A percentile compares a stretch with the other conserved stretches of the same genome.
phyloP scores from a whole-genome alignment of 2,888 invertebrate genomes.

The Torymus texanus region DNA sequence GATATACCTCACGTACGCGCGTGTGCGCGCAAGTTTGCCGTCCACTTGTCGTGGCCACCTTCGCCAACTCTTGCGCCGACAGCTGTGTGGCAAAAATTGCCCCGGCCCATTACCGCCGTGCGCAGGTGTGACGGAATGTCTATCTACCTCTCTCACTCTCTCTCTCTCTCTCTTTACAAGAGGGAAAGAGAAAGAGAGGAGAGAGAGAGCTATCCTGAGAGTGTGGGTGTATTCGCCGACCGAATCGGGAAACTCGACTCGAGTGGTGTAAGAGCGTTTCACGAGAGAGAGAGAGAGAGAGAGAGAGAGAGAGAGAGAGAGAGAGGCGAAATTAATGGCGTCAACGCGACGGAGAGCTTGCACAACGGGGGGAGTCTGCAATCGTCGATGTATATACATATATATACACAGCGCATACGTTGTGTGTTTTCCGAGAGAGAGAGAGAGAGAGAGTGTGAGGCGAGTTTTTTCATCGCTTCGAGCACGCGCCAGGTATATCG shows the following conservation, averaged over 20 bases:
- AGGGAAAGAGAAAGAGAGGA: too few relatives aligned
- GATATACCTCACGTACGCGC: too few relatives aligned
- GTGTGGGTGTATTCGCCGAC: conserved; percentile 59
- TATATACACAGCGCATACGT: not conserved
- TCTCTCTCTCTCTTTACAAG: too few relatives aligned
- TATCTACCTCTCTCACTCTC: not conserved
- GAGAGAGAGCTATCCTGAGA: conserved; percentile 49
- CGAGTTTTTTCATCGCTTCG: too few relatives aligned
- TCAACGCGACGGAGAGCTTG: too few relatives aligned
- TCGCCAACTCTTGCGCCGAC: conserved; percentile 3
- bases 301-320: not conserved
- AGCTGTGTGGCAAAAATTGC: conserved; percentile 23
- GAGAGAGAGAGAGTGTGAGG: too few relatives aligned
- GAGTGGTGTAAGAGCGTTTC: conserved; percentile 55
- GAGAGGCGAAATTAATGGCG: conserved; percentile 38
- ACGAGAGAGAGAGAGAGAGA: not conserved
- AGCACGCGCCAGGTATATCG: too few relatives aligned
- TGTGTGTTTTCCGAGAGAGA: too few relatives aligned
- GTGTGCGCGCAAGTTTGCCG: too few relatives aligned
- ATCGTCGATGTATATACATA: not conserved
- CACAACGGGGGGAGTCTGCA: not conserved
- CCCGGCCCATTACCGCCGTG: conserved; percentile 14
- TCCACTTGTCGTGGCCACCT: too few relatives aligned
- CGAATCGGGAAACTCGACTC: conserved; percentile 41
- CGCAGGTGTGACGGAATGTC: conserved; percentile 54